phyloP scores from a whole-genome alignment of 2,888 invertebrate genomes.

The Spatulosminthurus flaviceps region DNA sequence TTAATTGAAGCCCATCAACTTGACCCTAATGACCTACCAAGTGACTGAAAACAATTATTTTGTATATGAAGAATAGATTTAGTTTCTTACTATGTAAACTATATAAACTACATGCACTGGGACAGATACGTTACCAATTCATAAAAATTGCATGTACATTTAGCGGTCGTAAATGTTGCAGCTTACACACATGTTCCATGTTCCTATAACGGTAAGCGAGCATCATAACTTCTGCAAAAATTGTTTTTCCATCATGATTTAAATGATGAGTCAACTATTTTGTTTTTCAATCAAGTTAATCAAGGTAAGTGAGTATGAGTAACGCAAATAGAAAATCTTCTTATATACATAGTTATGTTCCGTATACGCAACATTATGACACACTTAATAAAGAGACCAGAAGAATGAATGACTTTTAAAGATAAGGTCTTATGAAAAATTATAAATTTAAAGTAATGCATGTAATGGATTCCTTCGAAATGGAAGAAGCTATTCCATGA shows the following conservation, averaged over 20 bases:
- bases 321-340: background rate
- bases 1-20: slow-evolving; percentile 55
- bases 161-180: background rate
- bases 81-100: slow-evolving; percentile 25
- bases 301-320: background rate
- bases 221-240: background rate
- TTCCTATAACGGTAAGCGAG: background rate
- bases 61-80: slow-evolving; percentile 30
- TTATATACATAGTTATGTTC: background rate
- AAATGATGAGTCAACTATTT: background rate
- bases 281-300: slow-evolving; percentile 1
- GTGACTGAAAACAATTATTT: slow-evolving; percentile 51
- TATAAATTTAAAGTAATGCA: background rate
- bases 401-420: background rate
- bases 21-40: slow-evolving; percentile 50
- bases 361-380: slow-evolving; percentile 1
- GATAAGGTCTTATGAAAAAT: background rate
- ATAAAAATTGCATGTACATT: background rate
- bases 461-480: background rate
- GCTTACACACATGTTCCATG: background rate
- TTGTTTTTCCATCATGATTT: background rate
- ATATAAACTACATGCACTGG: slow-evolving; percentile 9
- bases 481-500: background rate
- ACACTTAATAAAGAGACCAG: background rate
- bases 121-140: background rate